Evolutionary conservation across 2,888 invertebrate genomes (phyloP).

Genomic region (Diloba caeruleocephala): DNA sequence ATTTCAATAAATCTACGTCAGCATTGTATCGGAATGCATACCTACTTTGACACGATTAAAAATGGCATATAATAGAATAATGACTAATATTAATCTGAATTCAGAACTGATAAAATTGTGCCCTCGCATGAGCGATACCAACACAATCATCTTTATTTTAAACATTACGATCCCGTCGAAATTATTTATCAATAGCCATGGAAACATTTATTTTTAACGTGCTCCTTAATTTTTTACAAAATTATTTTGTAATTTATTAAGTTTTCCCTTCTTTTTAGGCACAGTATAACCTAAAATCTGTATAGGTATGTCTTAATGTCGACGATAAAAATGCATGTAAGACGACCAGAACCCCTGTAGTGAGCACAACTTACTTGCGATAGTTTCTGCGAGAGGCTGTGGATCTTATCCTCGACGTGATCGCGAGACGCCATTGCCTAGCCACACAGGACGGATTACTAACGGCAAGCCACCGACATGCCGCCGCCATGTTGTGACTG

Average conservation of each 20-base stretch:
- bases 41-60: neutral
- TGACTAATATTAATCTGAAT: constrained; percentile 26
- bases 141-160: constrained; percentile 14
- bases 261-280: no score
- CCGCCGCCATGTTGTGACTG: constrained; percentile 71
- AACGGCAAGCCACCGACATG: constrained; percentile 79
- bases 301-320: no score
- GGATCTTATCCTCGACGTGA: constrained; percentile 93
- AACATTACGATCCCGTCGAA: neutral
- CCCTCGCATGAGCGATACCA: constrained; percentile 6
- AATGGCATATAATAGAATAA: constrained; percentile 11
- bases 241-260: no score
- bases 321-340: no score
- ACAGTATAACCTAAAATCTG: no score
- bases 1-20: neutral
- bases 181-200: constrained; percentile 1
- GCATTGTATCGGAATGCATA: constrained; percentile 3
- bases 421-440: constrained; percentile 93
- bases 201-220: no score
- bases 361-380: constrained; percentile 91
- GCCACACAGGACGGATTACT: constrained; percentile 86
- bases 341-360: constrained; percentile 66
- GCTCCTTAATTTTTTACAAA: no score
- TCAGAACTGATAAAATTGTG: constrained; percentile 23
- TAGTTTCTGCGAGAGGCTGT: constrained; percentile 92